These are phyloP conservation scores for Chaitophorus viminalis DNA, from an alignment of 2,888 invertebrate genomes.

Conservation along the genomic window DNA sequence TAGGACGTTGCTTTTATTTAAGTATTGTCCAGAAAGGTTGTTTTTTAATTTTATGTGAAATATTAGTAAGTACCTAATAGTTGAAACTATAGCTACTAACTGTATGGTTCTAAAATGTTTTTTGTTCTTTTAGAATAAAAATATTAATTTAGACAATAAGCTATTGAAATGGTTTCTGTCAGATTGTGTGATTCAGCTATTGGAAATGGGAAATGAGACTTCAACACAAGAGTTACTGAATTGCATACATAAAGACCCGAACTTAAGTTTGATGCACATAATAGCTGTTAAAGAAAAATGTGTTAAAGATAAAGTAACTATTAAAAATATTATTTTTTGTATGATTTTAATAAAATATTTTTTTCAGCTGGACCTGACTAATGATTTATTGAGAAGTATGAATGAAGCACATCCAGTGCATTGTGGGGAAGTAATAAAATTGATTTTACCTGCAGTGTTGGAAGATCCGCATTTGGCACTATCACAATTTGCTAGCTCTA, in stretches of 20 bases:
- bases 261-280: slow-evolving; percentile 58
- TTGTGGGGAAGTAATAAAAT: slow-evolving; percentile 76
- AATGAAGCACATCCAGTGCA: slow-evolving; percentile 77
- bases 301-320: slow-evolving; percentile 46
- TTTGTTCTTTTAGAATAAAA: slow-evolving; percentile 49
- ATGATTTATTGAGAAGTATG: slow-evolving; percentile 76
- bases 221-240: slow-evolving; percentile 56
- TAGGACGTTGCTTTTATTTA: slow-evolving; percentile 41
- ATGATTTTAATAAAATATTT: background rate
- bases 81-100: background rate
- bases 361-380: slow-evolving; percentile 75
- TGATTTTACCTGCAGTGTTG: slow-evolving; percentile 75
- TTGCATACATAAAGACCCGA: slow-evolving; percentile 54
- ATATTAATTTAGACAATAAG: slow-evolving; percentile 25
- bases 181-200: slow-evolving; percentile 53
- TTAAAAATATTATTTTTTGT: slow-evolving; percentile 18
- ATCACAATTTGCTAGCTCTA: slow-evolving; percentile 76
- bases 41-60: slow-evolving; percentile 54
- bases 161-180: slow-evolving; percentile 57
- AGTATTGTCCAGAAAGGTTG: slow-evolving; percentile 55
- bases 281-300: slow-evolving; percentile 56
- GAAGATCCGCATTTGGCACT: slow-evolving; percentile 76
- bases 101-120: background rate
- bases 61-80: slow-evolving; percentile 43
- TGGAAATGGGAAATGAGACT: slow-evolving; percentile 61